These are phyloP conservation scores for Asarcornis scutulata DNA, from an alignment of 2,113 vertebrate genomes.

Conservation along the genomic window DNA sequence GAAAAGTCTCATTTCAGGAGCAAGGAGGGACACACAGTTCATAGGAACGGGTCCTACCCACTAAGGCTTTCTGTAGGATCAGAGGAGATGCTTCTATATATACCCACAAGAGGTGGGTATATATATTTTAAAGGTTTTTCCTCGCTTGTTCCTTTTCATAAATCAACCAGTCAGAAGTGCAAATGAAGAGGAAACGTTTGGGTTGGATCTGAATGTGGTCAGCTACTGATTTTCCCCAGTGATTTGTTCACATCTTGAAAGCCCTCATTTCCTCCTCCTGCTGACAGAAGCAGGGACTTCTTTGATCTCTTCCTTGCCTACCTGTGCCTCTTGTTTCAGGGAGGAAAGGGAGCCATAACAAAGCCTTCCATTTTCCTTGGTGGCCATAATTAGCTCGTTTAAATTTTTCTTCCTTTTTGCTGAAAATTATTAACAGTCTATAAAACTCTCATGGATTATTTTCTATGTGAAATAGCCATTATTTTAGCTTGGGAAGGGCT, in stretches of 20 bases:
- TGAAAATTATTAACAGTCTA: not conserved
- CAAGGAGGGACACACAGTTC: fast-evolving
- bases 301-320: not conserved
- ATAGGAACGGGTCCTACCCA: not conserved
- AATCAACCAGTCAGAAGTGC: not conserved
- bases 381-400: not conserved
- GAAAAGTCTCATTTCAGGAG: not conserved
- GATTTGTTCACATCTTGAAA: not conserved
- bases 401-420: not conserved
- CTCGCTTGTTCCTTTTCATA: not conserved
- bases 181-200: not conserved
- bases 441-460: not conserved
- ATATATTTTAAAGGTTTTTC: not conserved
- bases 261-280: not conserved
- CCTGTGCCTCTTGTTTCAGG: not conserved
- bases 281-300: not conserved
- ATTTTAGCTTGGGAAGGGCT: not conserved
- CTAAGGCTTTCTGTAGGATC: not conserved
- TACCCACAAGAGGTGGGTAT: not conserved
- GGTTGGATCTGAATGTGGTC: not conserved
- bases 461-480: not conserved
- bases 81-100: not conserved
- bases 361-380: not conserved
- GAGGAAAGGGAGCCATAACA: not conserved
- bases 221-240: not conserved